phyloP scores from a whole-genome alignment of 2,797 vertebrate species.

The Acipenser ruthenus region DNA sequence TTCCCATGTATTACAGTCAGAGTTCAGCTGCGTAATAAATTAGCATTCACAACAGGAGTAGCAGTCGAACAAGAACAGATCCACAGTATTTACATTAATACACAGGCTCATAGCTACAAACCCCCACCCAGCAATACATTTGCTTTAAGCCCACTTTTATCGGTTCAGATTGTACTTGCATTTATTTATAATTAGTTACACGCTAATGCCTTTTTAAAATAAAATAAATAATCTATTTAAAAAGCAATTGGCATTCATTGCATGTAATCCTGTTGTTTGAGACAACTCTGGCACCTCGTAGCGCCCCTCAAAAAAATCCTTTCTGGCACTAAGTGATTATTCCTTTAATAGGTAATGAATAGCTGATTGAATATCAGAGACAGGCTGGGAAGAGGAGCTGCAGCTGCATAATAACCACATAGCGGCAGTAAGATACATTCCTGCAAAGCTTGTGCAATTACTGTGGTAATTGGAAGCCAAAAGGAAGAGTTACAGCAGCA shows the following conservation, averaged over 20 bases:
- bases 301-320: slow-evolving; percentile 15
- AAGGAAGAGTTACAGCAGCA: slow-evolving; percentile 15
- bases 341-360: slow-evolving; percentile 27
- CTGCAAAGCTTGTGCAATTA: not conserved
- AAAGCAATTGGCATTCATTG: not conserved
- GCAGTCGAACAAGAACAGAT: no score
- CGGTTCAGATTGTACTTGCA: no score
- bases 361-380: slow-evolving; percentile 24
- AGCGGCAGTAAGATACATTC: slow-evolving; percentile 11
- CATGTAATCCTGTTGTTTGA: not conserved
- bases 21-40: no score
- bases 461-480: slow-evolving; percentile 16
- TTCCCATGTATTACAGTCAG: no score
- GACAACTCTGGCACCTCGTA: slow-evolving; percentile 19
- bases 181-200: no score
- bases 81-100: no score
- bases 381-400: slow-evolving; percentile 22
- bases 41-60: no score
- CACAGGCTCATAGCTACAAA: no score
- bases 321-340: slow-evolving; percentile 21
- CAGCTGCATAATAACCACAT: slow-evolving; percentile 15
- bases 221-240: slow-evolving; percentile 1
- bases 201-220: not conserved
- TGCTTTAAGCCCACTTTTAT: no score
- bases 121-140: not conserved